Evolutionary conservation across 2,113 vertebrate species (phyloP).

Genomic region (Myotis brandtii): DNA sequence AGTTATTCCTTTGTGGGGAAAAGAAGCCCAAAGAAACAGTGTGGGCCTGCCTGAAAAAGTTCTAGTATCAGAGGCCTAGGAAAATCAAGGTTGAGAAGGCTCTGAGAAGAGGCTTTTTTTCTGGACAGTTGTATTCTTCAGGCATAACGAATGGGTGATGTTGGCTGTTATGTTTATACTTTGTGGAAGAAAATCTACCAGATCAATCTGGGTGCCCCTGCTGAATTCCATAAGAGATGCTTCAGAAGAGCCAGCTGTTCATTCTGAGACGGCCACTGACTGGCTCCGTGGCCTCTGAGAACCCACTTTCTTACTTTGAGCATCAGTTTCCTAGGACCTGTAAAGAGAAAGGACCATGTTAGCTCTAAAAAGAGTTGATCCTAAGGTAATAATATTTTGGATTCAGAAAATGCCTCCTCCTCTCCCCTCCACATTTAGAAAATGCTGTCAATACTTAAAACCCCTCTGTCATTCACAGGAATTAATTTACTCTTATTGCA

Average conservation of each 20-base stretch:
- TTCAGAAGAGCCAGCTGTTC: not conserved
- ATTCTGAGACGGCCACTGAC: not conserved
- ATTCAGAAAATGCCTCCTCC: conserved; percentile 40
- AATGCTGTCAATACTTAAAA: not conserved
- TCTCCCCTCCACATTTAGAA: not conserved
- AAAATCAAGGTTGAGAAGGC: not conserved
- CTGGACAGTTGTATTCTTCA: not conserved
- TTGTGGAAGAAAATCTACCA: not conserved
- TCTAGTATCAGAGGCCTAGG: not conserved
- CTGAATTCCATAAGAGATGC: not conserved
- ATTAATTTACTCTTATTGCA: not conserved
- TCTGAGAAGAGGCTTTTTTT: not conserved
- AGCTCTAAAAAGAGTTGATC: not conserved
- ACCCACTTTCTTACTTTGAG: not conserved
- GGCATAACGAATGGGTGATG: not conserved
- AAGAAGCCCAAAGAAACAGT: conserved; percentile 72
- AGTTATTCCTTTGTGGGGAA: conserved; percentile 46
- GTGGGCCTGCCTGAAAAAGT: conserved; percentile 50
- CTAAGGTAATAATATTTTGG: not conserved
- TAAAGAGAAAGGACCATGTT: conserved; percentile 2
- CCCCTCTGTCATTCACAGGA: not conserved
- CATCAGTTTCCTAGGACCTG: not conserved
- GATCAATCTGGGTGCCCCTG: not conserved
- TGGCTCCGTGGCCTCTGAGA: not conserved
- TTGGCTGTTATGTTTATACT: conserved; percentile 3